These are phyloP conservation scores for Drosophila suboccidentalis DNA, from an alignment of 2,888 invertebrate genomes.

Conservation along the genomic window DNA sequence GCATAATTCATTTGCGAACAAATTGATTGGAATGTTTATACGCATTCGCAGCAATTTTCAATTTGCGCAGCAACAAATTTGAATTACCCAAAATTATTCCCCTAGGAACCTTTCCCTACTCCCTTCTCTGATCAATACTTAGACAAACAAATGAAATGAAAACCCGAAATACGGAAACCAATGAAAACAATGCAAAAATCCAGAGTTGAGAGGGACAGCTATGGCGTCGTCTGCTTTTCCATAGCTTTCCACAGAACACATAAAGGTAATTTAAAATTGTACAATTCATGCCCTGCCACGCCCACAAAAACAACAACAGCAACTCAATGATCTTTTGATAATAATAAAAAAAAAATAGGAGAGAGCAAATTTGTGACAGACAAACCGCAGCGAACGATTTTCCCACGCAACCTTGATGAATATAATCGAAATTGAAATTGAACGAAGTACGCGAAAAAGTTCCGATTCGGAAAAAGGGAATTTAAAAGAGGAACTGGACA, in stretches of 20 bases:
- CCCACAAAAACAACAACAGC: conserved; percentile 33
- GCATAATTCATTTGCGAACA: conserved; percentile 71
- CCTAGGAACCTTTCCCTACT: neutral
- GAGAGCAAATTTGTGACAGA: conserved; percentile 48
- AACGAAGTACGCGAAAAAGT: conserved; percentile 50
- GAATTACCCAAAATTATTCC: conserved; percentile 49
- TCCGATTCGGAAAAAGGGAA: conserved; percentile 13
- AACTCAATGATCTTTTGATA: conserved; percentile 28
- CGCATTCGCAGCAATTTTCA: conserved; percentile 62
- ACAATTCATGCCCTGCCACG: conserved; percentile 44
- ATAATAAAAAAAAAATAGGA: neutral
- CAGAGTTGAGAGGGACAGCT: neutral
- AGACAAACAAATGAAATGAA: conserved; percentile 52
- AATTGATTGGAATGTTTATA: conserved; percentile 73
- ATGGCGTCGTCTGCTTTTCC: conserved; percentile 21
- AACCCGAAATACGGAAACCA: conserved; percentile 36
- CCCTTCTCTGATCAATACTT: conserved; percentile 15
- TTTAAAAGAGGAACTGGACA: conserved; percentile 15
- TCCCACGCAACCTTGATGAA: conserved; percentile 64
- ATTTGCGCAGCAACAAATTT: conserved; percentile 69
- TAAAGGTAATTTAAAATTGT: conserved; percentile 65
- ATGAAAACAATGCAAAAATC: conserved; percentile 56
- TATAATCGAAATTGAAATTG: conserved; percentile 67
- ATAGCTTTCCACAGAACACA: conserved; percentile 54
- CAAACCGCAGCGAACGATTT: conserved; percentile 65